Percentiles rank a stretch among this genome's conserved stretches.
Conservation (phyloP, 2,888 invertebrate genomes). For the Acheta domesticus region DNA sequence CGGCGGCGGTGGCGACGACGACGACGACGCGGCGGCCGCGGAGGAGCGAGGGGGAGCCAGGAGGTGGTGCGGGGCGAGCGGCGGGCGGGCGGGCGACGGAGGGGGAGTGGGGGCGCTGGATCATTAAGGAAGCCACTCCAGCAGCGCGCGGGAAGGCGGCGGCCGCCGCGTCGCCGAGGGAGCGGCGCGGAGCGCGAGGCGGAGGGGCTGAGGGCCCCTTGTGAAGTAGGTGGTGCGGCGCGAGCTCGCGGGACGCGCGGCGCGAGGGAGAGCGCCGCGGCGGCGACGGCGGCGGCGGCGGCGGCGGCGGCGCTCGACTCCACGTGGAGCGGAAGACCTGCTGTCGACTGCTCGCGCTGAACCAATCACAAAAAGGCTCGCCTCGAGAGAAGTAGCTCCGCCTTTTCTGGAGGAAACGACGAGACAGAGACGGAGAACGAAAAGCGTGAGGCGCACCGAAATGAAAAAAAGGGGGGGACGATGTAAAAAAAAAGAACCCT, state of each 20-base stretch:
- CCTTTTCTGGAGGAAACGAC: conserved; percentile 28
- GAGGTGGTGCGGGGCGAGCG: too few species aligned
- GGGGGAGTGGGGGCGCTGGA: conserved; percentile 18
- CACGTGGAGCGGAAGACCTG: conserved; percentile 33
- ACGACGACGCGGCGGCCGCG: too few species aligned
- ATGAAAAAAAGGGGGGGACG: conserved; percentile 23
- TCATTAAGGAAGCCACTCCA: conserved; percentile 32
- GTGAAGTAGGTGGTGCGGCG: conserved; percentile 28
- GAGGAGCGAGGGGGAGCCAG: too few species aligned
- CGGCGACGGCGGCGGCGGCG: not conserved
- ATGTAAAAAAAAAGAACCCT: conserved; percentile 26
- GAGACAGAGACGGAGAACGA: conserved; percentile 12
- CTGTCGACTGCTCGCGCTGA: conserved; percentile 27
- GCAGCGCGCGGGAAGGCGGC: conserved; percentile 20
- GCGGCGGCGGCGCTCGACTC: conserved; percentile 28
- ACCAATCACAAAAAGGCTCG: conserved; percentile 30
- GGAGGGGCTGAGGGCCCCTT: conserved; percentile 24
- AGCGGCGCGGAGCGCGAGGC: not conserved
- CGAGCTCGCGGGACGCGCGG: conserved; percentile 18
- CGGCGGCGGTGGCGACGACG: not conserved
- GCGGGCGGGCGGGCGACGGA: not conserved
- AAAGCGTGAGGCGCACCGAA: conserved; percentile 4
- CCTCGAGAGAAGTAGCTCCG: conserved; percentile 29
- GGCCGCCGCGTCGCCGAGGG: not conserved
- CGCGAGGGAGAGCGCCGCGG: not conserved